Conservation (phyloP, 1,140 invertebrate genomes). For the Halyomorpha halys region DNA sequence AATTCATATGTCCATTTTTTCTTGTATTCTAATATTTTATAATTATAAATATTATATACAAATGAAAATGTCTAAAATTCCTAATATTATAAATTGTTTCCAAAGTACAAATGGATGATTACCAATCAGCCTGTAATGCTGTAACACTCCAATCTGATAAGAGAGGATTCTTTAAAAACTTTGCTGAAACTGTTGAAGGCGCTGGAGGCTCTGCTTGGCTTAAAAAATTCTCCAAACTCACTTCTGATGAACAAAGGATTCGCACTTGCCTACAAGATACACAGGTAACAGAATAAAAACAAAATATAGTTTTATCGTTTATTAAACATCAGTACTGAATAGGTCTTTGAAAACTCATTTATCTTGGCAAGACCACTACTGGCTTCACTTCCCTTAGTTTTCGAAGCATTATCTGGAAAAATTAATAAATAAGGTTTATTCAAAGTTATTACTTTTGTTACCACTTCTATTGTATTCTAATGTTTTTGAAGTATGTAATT, state of each 20-base stretch:
- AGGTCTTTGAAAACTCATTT: neutral
- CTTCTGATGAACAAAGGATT: conserved; percentile 42
- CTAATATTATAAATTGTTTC: too few relatives aligned
- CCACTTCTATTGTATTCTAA: too few relatives aligned
- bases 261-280: neutral
- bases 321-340: too few relatives aligned
- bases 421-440: neutral
- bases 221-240: conserved; percentile 42
- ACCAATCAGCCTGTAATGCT: conserved; percentile 41
- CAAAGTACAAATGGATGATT: conserved; percentile 5
- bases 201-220: conserved; percentile 42
- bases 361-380: neutral
- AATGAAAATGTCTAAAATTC: too few relatives aligned
- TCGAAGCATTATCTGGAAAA: neutral
- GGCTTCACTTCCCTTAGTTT: conserved; percentile 5
- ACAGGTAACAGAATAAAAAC: neutral
- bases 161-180: conserved; percentile 48
- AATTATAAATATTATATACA: too few relatives aligned
- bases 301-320: too few relatives aligned
- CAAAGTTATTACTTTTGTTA: too few relatives aligned
- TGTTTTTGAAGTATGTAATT: too few relatives aligned
- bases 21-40: too few relatives aligned
- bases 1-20: too few relatives aligned
- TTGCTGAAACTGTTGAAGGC: conserved; percentile 40
- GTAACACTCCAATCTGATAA: conserved; percentile 47